Base-by-base conservation (phyloP, 1,140 invertebrate genomes). In the Venustaconcha ellipsiformis region DNA sequence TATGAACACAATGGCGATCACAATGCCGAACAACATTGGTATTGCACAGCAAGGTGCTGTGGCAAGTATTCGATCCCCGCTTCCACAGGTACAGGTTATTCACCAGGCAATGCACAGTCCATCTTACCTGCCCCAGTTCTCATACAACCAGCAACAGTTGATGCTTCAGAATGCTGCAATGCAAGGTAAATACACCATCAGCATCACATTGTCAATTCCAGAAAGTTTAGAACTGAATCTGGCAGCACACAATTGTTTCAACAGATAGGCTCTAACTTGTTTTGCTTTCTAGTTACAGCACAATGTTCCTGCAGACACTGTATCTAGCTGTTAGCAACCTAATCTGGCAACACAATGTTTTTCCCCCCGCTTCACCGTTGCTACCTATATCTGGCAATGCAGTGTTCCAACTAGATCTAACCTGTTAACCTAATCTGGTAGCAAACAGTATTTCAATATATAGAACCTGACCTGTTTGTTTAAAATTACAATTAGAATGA, bases 101-200 rank as follows among this genome's bases (percentile, higher is more conserved):
- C 95, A 96, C 79, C 81, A 82, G 68, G 94, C 94, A 1, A 87
- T 95, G 76, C 94, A 95, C 82, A 94, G 94, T 88, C 92, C 92
- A 82, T 92, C 94, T 6, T 95, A 95, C 87, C 90, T 95, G 70
- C 94, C 94, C 81, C 94, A 95, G 86, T 90, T 96, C 26, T 75
- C 80, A 55, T 83, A 87, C 80, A 82, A 82, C 62, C 82, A 83
- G 69, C 83, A 85, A 73, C 83, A 85, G 68, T 57, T 85, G n/a
- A 82, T 84, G 80, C 70, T 86, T 60, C 85, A 85, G 69, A 84
- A 85, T 76, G 78, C 80, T 20, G 81, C 84, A 26, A 83, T 86
- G 67, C 84, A 86, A 82, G 84, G 84, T 86, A 70, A 76, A 68
- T 67, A 15, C 20, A 5, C 20, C 17, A 30, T 20, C 48, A 18